Conservation (phyloP, 2,113 vertebrate species). For the Oreotrochilus melanogaster region DNA sequence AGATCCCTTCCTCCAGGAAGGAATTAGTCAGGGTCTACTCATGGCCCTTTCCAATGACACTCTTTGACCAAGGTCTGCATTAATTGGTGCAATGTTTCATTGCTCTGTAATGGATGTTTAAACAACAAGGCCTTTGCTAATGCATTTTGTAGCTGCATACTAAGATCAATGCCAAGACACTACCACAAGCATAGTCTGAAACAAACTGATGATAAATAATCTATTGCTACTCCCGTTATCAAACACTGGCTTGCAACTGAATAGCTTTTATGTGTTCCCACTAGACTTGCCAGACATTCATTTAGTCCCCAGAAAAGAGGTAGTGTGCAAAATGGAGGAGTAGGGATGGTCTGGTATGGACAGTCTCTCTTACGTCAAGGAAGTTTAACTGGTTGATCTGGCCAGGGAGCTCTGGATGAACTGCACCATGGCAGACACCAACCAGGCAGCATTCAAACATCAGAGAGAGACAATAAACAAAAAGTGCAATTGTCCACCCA, state of each 20-base stretch:
- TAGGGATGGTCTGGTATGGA: neutral
- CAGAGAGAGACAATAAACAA: neutral
- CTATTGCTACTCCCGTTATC: slow-evolving; percentile 41
- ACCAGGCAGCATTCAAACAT: neutral
- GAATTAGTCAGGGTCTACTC: neutral
- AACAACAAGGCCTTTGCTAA: neutral
- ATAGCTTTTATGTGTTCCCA: slow-evolving; percentile 39
- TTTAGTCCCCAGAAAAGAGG: neutral
- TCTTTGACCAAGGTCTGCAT: neutral
- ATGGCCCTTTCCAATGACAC: neutral
- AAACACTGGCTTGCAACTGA: slow-evolving; percentile 63
- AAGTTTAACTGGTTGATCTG: neutral
- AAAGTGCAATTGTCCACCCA: neutral
- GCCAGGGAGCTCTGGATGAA: fast-evolving
- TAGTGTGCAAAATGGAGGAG: neutral
- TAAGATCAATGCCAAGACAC: slow-evolving; percentile 37
- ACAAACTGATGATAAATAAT: slow-evolving; percentile 45
- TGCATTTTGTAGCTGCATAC: slow-evolving; percentile 18
- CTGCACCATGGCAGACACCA: fast-evolving
- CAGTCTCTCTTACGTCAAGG: neutral
- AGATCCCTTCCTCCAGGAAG: neutral
- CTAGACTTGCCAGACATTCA: neutral
- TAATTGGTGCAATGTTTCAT: slow-evolving; percentile 18
- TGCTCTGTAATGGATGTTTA: slow-evolving; percentile 17
- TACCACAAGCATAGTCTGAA: slow-evolving; percentile 22